Base-by-base conservation (phyloP, 2,888 invertebrate genomes). In the Drosophila greeni region DNA sequence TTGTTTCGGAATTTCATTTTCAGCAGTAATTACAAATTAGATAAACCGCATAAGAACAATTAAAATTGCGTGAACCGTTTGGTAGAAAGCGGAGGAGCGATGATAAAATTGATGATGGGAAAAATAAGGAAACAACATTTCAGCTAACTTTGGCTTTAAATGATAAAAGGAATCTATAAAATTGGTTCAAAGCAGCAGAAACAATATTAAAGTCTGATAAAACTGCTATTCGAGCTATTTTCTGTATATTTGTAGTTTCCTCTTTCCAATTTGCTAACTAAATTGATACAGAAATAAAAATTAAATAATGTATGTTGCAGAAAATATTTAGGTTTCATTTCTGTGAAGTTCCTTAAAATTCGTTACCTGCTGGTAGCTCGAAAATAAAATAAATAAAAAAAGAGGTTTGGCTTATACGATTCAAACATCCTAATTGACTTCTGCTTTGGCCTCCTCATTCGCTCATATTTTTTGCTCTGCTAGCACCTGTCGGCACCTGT, bases 21-120 rank as follows among this genome's bases (percentile, higher is more conserved):
- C 51, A 39, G 39, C 70, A 66, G 51, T 73, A 82, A 80, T 80
- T 80, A 78, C 81, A 77, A 80, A 76, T 80, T 74, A 76, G 81
- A 76, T 76, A 73, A 75, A 65, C 65, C 66, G 40, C 73, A 66
- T 45, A 64, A 42, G 64, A 57, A 58, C 52, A 56, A 82, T 61
- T 51, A 24, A 36, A 57, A 73, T 67, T 75, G 75, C 53, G 45
- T 66, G 60, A 56, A 61, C 48, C 36, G 60, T 70, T 54, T 69
- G 60, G 61, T 61, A 37, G 40, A 54, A 47, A 40, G 47, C 34
- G 26, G n/a, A 43, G 18, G 29, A 45, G 14, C 29, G 29, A 18
- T 45, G 45, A 20, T 47, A 9, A 20, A 47, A 20, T 14, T 20
- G 43, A 33, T 23, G 39, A 29, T 11, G 26, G 37, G 6, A 26